Conservation (phyloP, 2,888 invertebrate species). For the Oxytorus armatus region DNA sequence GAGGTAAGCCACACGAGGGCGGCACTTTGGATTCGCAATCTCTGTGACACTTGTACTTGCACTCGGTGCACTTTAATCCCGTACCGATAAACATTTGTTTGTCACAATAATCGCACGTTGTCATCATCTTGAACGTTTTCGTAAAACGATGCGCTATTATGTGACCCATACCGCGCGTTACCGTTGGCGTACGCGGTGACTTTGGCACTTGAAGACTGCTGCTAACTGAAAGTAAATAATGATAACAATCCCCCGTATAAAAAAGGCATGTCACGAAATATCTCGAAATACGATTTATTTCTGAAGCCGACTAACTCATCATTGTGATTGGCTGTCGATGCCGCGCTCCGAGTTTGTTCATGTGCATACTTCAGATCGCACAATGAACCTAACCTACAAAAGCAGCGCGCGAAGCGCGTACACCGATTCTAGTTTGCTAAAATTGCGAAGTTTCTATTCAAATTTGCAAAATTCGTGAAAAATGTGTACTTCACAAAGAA, state of each 20-base stretch:
- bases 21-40: constrained; percentile 97
- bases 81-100: constrained; percentile 94
- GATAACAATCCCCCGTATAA: constrained; percentile 61
- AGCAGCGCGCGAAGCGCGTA: too few species aligned
- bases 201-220: constrained; percentile 87
- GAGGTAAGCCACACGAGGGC: constrained; percentile 96
- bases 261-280: not conserved
- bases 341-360: too few species aligned
- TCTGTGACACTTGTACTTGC: constrained; percentile 95
- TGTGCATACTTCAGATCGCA: too few species aligned
- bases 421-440: too few species aligned
- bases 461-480: too few species aligned
- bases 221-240: constrained; percentile 80
- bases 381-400: too few species aligned
- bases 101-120: constrained; percentile 95
- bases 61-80: constrained; percentile 96
- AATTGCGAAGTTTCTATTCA: too few species aligned
- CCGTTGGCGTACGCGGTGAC: constrained; percentile 91
- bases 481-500: too few species aligned
- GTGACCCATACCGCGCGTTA: constrained; percentile 93
- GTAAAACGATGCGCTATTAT: constrained; percentile 96
- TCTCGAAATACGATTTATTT: too few species aligned
- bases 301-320: too few species aligned
- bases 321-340: too few species aligned
- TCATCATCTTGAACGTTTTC: constrained; percentile 94